phyloP scores from a whole-genome alignment of 2,113 vertebrate species.

The Bubo scandiacus region DNA sequence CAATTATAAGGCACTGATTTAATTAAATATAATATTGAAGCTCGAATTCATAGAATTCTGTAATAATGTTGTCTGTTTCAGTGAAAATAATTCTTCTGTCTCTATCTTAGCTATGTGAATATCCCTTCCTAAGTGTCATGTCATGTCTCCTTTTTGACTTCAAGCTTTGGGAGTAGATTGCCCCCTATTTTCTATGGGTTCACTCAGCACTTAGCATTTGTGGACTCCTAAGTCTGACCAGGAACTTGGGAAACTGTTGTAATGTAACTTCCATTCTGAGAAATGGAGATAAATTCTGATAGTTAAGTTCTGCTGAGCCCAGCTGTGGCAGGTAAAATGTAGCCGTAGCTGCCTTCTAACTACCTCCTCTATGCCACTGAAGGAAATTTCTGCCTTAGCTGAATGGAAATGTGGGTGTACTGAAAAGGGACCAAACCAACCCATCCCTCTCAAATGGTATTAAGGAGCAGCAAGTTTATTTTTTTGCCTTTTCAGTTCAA shows the following conservation, averaged over 20 bases:
- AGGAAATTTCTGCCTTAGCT: background rate
- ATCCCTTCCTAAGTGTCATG: background rate
- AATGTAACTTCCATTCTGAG: background rate
- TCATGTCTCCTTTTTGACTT: background rate
- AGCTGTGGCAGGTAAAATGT: background rate
- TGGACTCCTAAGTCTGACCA: background rate
- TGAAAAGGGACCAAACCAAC: background rate
- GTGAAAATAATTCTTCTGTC: background rate
- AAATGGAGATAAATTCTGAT: background rate
- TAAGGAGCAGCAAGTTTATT: background rate
- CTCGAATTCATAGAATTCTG: background rate
- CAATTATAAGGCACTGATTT: background rate
- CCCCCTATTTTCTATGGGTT: background rate
- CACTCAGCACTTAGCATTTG: background rate
- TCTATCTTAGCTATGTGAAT: background rate
- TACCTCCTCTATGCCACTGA: background rate
- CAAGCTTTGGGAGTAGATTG: background rate
- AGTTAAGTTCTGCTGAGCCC: background rate
- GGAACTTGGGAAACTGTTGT: background rate
- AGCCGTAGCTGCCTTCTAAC: background rate
- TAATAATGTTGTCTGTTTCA: background rate
- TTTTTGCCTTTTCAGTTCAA: background rate
- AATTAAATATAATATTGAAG: background rate
- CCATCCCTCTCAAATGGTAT: background rate
- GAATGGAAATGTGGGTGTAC: background rate